Percentiles rank a stretch among this genome's conserved stretches.
Evolutionary conservation across 2,888 invertebrate genomes (phyloP).

Genomic region (Caradrina clavipalpis): DNA sequence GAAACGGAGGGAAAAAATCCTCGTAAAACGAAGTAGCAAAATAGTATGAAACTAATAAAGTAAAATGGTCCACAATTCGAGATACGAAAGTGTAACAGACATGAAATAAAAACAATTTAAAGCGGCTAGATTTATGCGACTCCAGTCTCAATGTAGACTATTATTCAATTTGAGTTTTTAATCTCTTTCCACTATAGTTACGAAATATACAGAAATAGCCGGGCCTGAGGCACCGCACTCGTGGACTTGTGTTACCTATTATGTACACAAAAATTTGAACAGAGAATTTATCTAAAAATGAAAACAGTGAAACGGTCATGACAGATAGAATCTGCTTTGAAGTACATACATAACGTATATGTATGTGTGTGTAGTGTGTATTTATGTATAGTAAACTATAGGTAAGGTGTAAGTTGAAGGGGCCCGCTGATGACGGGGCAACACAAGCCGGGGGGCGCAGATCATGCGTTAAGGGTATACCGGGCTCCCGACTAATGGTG

Average conservation of each 20-base stretch:
- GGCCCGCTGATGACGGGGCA: too few relatives aligned
- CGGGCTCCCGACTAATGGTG: too few relatives aligned
- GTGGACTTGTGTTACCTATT: neutral
- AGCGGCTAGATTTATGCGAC: slow-evolving; percentile 55
- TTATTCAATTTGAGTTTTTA: slow-evolving; percentile 55
- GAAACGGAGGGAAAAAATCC: slow-evolving; percentile 31
- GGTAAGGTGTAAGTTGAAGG: too few relatives aligned
- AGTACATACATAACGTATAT: too few relatives aligned
- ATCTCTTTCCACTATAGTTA: slow-evolving; percentile 27
- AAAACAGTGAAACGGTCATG: too few relatives aligned
- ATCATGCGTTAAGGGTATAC: too few relatives aligned
- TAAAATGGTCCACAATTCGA: slow-evolving; percentile 40
- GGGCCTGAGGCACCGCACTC: neutral
- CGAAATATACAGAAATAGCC: slow-evolving; percentile 11
- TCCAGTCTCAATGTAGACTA: slow-evolving; percentile 40
- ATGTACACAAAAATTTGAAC: too few relatives aligned
- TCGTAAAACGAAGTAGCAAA: slow-evolving; percentile 44
- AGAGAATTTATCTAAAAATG: too few relatives aligned
- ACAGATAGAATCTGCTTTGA: too few relatives aligned
- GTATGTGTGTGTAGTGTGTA: too few relatives aligned
- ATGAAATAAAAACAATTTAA: slow-evolving; percentile 60
- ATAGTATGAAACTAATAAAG: slow-evolving; percentile 57
- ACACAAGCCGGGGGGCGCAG: too few relatives aligned
- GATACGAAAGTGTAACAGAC: slow-evolving; percentile 41
- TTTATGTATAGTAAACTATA: too few relatives aligned